Evolutionary conservation across 2,888 invertebrate genomes (phyloP), one percentile per base, ranked within the genome.

Genomic region (Pediacus dermestoides): DNA sequence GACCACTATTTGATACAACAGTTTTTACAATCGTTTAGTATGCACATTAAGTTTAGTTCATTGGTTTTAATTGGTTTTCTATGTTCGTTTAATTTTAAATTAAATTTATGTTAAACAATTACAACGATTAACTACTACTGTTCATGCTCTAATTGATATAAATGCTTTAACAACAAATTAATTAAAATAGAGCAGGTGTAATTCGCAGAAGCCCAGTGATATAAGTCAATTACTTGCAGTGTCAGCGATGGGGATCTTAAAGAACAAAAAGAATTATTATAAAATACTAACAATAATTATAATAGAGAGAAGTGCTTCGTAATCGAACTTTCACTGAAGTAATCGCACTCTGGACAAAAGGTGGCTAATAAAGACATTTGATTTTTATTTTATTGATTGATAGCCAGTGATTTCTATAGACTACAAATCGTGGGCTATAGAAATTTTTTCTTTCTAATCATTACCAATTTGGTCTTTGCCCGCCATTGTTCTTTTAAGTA

Each of bases 81-180:
- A 41, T 51, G 51, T 51, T 42, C 37, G 43, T 33, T 46, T 25
- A 38, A 46, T 48, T 50, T 51, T 46, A 44, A 46, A 39, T 37
- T 35, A 39, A 39, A 51, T 48, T 46, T 44, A 46, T 37, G 35
- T 44, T 34, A 40, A 43, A 42, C 45, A 39, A 42, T 42, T 42
- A 38, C 43, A 44, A 37, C 33, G 41, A 38, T 37, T 37, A 38
- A 37, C 42, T 43, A 26, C 26, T 26, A 45, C 43, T 39, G 39
- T 47, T 48, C 40, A 44, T 42, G 51, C 43, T 52, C 49, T 55
- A 55, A 53, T 53, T 52, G 50, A 53, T 53, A 52, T 52, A 50
- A 53, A 53, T 48, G 50, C 43, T 44, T 36, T 11, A 37, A 37
- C 41, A 43, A 53, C 50, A 50, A 50, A 53, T 53, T 52, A 50